Percentiles rank a stretch among this genome's conserved stretches.
phyloP scores from a whole-genome alignment of 2,113 vertebrate genomes.

The Corvus moneduloides region DNA sequence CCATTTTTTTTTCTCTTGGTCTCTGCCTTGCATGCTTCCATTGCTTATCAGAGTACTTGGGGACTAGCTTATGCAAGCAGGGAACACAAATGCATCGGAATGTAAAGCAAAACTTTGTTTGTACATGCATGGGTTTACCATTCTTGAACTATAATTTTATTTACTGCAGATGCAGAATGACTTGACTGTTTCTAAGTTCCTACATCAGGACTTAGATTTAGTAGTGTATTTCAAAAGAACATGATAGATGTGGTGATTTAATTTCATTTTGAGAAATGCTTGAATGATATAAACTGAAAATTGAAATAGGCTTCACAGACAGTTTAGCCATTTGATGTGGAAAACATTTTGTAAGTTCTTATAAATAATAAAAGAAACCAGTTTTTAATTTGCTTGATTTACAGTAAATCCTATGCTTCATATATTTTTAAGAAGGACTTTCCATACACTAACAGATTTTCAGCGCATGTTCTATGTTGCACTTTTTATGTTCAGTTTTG shows the following conservation, averaged over 20 bases:
- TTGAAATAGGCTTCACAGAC: neutral
- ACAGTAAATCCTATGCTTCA: neutral
- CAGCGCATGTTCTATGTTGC: neutral
- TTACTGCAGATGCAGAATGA: neutral
- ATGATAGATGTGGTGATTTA: rapidly evolving
- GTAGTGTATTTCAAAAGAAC: neutral
- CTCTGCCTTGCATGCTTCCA: neutral
- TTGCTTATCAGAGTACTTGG: neutral
- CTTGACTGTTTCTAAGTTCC: neutral
- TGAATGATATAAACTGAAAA: neutral
- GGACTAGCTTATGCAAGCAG: neutral
- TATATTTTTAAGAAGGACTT: neutral
- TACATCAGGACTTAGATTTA: neutral
- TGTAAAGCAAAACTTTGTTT: neutral
- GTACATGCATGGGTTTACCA: neutral
- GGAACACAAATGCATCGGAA: neutral
- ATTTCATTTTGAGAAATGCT: neutral
- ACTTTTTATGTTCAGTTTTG: neutral
- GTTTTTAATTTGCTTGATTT: neutral
- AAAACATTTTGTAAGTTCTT: neutral
- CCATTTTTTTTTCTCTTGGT: rapidly evolving
- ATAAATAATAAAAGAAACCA: neutral
- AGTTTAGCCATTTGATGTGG: neutral
- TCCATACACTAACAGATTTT: neutral
- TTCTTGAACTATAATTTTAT: neutral